Conservation (phyloP, 2,888 invertebrate genomes). For the Nematopogon swammerdamellus region DNA sequence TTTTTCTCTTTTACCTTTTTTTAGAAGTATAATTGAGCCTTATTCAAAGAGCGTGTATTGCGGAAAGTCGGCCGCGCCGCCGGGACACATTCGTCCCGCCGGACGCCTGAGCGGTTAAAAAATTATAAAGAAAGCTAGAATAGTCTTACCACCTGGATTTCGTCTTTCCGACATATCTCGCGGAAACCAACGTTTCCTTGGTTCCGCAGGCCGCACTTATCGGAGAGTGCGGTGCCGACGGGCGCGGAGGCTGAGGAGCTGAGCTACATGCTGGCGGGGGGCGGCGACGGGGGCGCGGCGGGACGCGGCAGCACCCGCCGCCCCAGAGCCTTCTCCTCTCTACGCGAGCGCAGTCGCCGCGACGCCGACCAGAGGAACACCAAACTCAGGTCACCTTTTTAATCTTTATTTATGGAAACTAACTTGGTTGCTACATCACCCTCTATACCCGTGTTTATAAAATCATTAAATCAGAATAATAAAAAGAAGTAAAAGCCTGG, state of each 20-base stretch:
- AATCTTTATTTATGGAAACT: background rate
- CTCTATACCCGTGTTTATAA: no score
- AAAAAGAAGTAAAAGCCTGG: background rate
- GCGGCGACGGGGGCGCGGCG: constrained; percentile 17
- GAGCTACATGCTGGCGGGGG: constrained; percentile 57
- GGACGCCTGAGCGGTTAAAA: background rate
- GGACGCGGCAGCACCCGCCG: constrained; percentile 65
- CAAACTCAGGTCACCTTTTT: constrained; percentile 29
- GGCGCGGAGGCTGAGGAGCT: constrained; percentile 58
- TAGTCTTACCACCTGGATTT: no score
- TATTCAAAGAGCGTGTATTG: no score
- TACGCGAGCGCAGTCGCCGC: constrained; percentile 39
- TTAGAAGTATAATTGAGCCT: no score
- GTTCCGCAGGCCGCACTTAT: constrained; percentile 54
- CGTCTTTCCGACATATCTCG: no score
- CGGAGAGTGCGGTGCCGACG: constrained; percentile 60
- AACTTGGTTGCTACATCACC: no score
- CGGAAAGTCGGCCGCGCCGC: no score
- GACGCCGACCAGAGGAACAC: constrained; percentile 34
- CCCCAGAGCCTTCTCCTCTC: constrained; percentile 63
- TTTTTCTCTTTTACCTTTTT: no score
- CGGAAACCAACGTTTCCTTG: no score
- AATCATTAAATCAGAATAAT: no score
- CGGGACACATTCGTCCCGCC: no score
- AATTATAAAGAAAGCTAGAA: background rate